phyloP scores from a whole-genome alignment of 2,888 invertebrate genomes.

The Patella depressa region DNA sequence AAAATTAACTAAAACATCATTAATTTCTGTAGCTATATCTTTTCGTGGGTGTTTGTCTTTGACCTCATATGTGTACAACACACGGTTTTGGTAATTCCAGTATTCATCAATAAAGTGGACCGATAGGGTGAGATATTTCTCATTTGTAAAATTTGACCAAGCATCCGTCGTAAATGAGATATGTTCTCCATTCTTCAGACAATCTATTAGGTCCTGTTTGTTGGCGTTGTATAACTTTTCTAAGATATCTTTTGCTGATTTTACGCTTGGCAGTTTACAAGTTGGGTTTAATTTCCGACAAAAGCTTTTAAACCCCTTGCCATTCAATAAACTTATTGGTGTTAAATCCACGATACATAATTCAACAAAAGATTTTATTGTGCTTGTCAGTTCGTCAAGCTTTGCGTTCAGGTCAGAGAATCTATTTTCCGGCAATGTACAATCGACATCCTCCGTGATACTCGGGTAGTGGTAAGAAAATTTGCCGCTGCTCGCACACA shows the following conservation, averaged over 20 bases:
- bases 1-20: too few species aligned
- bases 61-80: not conserved
- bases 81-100: not conserved
- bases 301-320: not conserved
- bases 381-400: not conserved
- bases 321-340: not conserved
- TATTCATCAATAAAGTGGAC: slow-evolving; percentile 1
- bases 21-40: too few species aligned
- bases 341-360: not conserved
- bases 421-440: not conserved
- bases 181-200: not conserved
- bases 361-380: not conserved
- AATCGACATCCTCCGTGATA: not conserved
- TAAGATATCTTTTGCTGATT: not conserved
- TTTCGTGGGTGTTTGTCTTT: too few species aligned
- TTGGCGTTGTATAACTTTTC: not conserved
- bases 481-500: not conserved
- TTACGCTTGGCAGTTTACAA: not conserved
- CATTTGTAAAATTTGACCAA: not conserved
- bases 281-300: not conserved
- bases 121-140: not conserved
- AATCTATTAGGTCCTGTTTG: not conserved
- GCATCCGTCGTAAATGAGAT: not conserved
- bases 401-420: not conserved
- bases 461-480: not conserved